phyloP scores from a whole-genome alignment of 2,113 vertebrate genomes.

The Microtus pennsylvanicus region DNA sequence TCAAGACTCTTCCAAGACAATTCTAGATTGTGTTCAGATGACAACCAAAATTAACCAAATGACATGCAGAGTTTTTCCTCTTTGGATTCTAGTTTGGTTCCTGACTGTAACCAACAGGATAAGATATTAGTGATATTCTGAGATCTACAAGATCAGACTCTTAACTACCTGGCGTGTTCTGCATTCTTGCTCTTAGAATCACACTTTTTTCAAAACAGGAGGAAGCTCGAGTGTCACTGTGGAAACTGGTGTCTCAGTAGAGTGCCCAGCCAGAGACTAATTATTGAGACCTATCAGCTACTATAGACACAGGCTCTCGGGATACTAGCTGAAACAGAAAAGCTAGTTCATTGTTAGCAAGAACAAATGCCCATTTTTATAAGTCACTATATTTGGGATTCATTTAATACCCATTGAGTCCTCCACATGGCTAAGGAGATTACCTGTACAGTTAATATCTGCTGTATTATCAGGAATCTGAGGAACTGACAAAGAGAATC shows the following conservation, averaged over 20 bases:
- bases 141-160: neutral
- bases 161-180: too few relatives aligned
- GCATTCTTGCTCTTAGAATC: neutral
- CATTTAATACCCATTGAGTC: neutral
- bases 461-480: neutral
- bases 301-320: neutral
- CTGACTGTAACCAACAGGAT: neutral
- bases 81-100: neutral
- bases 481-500: neutral
- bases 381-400: neutral
- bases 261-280: neutral
- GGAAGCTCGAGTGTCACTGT: neutral
- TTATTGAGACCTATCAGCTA: neutral
- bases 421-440: neutral
- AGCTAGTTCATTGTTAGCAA: neutral
- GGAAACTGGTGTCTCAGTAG: neutral
- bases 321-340: neutral
- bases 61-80: too few relatives aligned
- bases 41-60: neutral
- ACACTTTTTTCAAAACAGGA: neutral
- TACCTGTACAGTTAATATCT: constrained; percentile 41
- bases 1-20: neutral
- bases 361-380: neutral
- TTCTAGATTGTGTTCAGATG: neutral
- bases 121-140: neutral